Percentiles rank a stretch among this genome's conserved stretches.
Evolutionary conservation across 2,113 vertebrate genomes (phyloP).

Genomic region (Amazona guildingii): DNA sequence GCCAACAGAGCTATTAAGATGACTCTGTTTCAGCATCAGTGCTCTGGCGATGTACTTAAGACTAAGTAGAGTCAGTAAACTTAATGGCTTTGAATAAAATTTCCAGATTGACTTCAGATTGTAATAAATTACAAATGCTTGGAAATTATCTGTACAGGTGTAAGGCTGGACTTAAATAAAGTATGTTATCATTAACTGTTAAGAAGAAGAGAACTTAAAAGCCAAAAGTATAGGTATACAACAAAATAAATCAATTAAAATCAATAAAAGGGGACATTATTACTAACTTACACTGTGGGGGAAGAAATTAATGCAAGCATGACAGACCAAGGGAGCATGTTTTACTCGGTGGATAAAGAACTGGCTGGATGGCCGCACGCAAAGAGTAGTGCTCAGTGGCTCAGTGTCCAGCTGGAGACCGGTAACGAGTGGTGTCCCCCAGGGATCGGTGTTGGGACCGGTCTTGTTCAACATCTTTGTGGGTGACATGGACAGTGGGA

Average conservation of each 20-base stretch:
- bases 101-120: not conserved
- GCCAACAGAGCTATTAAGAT: slow-evolving; percentile 23
- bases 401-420: too few species aligned
- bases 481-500: too few species aligned
- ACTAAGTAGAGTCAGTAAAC: not conserved
- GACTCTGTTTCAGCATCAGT: not conserved
- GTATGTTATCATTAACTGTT: not conserved
- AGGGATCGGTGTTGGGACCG: too few species aligned
- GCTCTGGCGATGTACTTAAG: not conserved
- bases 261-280: not conserved
- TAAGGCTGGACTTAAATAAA: not conserved
- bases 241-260: not conserved
- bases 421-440: too few species aligned
- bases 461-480: too few species aligned
- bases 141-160: not conserved
- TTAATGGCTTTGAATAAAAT: not conserved
- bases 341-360: too few species aligned
- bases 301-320: not conserved
- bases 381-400: too few species aligned
- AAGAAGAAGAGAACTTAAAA: not conserved
- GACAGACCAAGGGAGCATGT: not conserved
- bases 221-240: not conserved
- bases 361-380: too few species aligned
- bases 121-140: not conserved
- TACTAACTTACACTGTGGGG: not conserved